Evolutionary conservation across 2,113 vertebrate genomes (phyloP), one percentile per base, ranked within the genome.

Genomic region (Dipodomys spectabilis): DNA sequence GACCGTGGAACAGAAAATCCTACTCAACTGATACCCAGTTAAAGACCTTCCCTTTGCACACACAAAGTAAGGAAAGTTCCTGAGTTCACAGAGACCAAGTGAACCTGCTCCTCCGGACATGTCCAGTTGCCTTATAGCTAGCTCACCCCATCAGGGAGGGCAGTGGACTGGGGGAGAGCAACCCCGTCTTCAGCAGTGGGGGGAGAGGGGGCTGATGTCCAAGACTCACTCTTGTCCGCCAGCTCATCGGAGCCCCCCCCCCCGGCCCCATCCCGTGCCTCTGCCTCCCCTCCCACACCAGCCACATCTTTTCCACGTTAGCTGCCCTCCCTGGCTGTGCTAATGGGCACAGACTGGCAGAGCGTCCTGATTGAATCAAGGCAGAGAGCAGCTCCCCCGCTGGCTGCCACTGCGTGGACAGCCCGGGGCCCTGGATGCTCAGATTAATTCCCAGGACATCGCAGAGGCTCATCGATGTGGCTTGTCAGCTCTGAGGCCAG

Each of bases 381-480:
- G 97, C 93, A 98, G 96, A 96, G 97, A 98, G 91, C 90, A 97
- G 93, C 88, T 97, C 97, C 95, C 97, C 98, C 96, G 97, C 98
- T 98, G 71, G 82, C 88, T 11, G 35, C 44, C 65, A 16, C 44
- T 0, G 3, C 90, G 62, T 53, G 72, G 83, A 81, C 94, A 98
- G 97, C 98, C 97, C 94, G 82, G 98, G 98, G 96, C 96, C 97
- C 98, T 95, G 97, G 97, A 97, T 23, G 96, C 98, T 96, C 97
- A 98, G 98, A 98, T 98, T 98, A 98, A 98, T 98, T 98, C 98
- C 79, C 98, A 97, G 82, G 94, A 97, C 79, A 98, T 98, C 98
- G 98, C 97, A 98, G 86, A 80, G 84, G 96, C 98, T 99, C 98
- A 98, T 99, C 98, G 98, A 98, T 98, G 95, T 96, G 98, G 98